Percentiles rank a stretch among this genome's conserved stretches.
Evolutionary conservation across 2,797 vertebrate species (phyloP).

Genomic region (Bucorvus abyssinicus): DNA sequence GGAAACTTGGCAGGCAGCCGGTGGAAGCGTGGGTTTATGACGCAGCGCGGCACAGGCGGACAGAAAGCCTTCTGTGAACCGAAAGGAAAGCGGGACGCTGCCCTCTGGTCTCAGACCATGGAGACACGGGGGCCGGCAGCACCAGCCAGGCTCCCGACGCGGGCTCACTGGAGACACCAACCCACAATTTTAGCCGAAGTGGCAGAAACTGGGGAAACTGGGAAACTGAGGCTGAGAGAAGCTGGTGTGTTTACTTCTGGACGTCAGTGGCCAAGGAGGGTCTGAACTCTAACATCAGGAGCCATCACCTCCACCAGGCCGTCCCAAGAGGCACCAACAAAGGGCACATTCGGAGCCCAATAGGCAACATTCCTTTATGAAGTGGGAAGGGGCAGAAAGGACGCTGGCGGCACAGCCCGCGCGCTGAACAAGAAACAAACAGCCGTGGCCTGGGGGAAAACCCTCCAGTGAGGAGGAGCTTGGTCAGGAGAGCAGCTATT

Average conservation of each 20-base stretch:
- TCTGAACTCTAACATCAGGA: not conserved
- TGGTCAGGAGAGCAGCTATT: not conserved
- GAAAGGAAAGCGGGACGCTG: not conserved
- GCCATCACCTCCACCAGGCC: not conserved
- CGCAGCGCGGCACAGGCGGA: not conserved
- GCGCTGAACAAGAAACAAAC: not conserved
- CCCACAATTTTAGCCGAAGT: not conserved
- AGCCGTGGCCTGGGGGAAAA: not conserved
- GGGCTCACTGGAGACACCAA: not conserved
- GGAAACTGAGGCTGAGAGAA: not conserved
- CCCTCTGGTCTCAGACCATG: fast-evolving
- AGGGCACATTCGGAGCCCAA: not conserved
- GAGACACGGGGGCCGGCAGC: not conserved
- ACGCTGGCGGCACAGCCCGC: not conserved
- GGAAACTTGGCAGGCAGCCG: not conserved
- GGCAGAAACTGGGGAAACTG: not conserved
- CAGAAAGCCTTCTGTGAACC: not conserved
- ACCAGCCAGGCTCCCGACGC: not conserved
- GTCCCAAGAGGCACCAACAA: not conserved
- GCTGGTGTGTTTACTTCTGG: not conserved
- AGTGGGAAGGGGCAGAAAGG: not conserved
- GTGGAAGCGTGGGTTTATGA: not conserved
- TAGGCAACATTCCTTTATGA: not conserved
- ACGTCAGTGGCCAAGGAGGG: not conserved
- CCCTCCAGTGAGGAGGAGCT: not conserved